Conservation (phyloP, 35 echinoderm and acorn worm species). For the Heliocidaris erythrogramma region DNA sequence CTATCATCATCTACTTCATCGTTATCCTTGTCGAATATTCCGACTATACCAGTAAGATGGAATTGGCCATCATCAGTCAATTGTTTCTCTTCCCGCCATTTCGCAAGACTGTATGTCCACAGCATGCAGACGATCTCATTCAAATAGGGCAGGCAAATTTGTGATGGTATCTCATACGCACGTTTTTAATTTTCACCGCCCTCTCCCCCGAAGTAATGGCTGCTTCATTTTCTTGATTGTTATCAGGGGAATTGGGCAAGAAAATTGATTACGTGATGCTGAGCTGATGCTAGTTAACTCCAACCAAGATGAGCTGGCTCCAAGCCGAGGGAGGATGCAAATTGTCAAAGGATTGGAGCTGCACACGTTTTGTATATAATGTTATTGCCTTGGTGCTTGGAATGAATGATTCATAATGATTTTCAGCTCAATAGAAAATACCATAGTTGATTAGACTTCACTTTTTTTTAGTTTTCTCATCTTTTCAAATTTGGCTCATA, state of each 20-base stretch:
- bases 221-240: conserved; percentile 11
- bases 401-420: too few relatives aligned
- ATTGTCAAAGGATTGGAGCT: too few relatives aligned
- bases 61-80: neutral
- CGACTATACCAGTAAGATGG: neutral
- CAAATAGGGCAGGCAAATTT: conserved; percentile 13
- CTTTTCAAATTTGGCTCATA: too few relatives aligned
- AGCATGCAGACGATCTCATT: neutral
- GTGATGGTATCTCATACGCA: neutral
- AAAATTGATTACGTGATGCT: conserved; percentile 34
- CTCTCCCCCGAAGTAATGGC: conserved; percentile 24
- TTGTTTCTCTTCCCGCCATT: conserved; percentile 7
- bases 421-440: too few relatives aligned
- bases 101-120: neutral
- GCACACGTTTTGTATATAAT: too few relatives aligned
- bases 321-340: too few relatives aligned
- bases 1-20: neutral
- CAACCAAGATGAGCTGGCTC: neutral
- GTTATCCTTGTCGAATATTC: neutral
- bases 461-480: too few relatives aligned
- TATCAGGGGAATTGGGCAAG: conserved; percentile 20
- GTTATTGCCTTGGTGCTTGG: too few relatives aligned
- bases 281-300: neutral
- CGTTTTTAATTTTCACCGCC: conserved; percentile 35
- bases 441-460: too few relatives aligned